Percentiles rank a stretch among this genome's conserved stretches.
These are phyloP conservation scores for Acanthococcus lagerstroemiae DNA, from an alignment of 2,888 invertebrate genomes.

Conservation along the genomic window DNA sequence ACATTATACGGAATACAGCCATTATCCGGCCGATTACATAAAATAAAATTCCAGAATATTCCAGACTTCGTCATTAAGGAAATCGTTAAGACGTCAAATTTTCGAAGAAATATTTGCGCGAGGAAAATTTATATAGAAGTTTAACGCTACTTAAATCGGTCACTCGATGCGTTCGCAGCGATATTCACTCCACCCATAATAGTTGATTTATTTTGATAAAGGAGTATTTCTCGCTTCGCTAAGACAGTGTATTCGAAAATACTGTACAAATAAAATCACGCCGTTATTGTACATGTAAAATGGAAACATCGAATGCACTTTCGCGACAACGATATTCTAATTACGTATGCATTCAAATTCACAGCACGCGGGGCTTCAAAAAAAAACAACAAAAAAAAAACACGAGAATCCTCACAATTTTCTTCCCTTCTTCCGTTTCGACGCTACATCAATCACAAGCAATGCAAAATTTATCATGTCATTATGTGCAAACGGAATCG, in stretches of 20 bases:
- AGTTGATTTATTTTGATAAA: slow-evolving; percentile 14
- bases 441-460: too few species aligned
- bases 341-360: too few species aligned
- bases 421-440: too few species aligned
- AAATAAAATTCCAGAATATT: slow-evolving; percentile 28
- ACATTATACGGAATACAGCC: slow-evolving; percentile 16
- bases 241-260: slow-evolving; percentile 13
- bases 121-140: slow-evolving; percentile 26
- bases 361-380: too few species aligned
- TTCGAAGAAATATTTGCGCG: slow-evolving; percentile 15
- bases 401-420: too few species aligned
- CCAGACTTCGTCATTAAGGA: slow-evolving; percentile 27
- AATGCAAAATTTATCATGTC: too few species aligned
- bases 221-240: slow-evolving; percentile 16
- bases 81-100: slow-evolving; percentile 30
- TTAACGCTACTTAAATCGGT: slow-evolving; percentile 30
- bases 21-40: slow-evolving; percentile 25
- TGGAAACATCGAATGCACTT: too few species aligned
- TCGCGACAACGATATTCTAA: too few species aligned
- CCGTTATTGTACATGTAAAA: too few species aligned
- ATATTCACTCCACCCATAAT: slow-evolving; percentile 18
- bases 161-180: slow-evolving; percentile 17
- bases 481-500: too few species aligned
- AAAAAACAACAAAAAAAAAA: too few species aligned
- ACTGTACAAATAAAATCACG: too few species aligned